These are phyloP conservation scores for Cerceris rybyensis DNA, from an alignment of 2,888 invertebrate genomes.

Conservation along the genomic window DNA sequence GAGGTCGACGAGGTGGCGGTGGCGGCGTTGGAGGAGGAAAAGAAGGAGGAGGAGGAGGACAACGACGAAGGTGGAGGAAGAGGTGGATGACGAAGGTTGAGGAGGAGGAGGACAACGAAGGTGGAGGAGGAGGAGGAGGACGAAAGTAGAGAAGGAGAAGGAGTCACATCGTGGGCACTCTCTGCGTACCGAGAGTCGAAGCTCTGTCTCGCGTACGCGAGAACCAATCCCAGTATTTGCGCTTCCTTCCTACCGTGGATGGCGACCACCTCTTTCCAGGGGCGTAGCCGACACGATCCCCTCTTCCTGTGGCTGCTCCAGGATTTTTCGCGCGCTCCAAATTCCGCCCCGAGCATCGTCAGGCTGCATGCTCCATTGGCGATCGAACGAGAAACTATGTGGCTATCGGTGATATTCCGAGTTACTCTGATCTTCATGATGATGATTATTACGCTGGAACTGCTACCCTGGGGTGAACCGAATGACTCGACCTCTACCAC, in stretches of 20 bases:
- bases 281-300: constrained; percentile 75
- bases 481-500: not conserved
- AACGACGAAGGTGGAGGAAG: constrained; percentile 41
- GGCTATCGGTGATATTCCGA: constrained; percentile 36
- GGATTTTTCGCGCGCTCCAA: constrained; percentile 73
- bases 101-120: constrained; percentile 40
- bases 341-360: constrained; percentile 64
- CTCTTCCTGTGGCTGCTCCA: constrained; percentile 61
- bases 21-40: constrained; percentile 54
- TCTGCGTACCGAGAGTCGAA: constrained; percentile 71
- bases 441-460: not conserved
- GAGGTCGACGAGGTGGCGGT: constrained; percentile 52
- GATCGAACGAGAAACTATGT: constrained; percentile 52
- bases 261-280: constrained; percentile 79
- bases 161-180: constrained; percentile 71
- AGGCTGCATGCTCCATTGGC: constrained; percentile 50
- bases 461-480: not conserved
- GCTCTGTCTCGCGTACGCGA: constrained; percentile 74
- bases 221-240: constrained; percentile 79
- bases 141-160: constrained; percentile 59
- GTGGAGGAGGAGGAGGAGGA: constrained; percentile 50
- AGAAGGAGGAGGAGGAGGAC: constrained; percentile 54
- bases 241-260: constrained; percentile 79
- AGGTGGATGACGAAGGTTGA: constrained; percentile 49
- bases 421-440: constrained; percentile 52